Evolutionary conservation across 2,888 invertebrate genomes (phyloP).

Genomic region (Drosophila borborema): DNA sequence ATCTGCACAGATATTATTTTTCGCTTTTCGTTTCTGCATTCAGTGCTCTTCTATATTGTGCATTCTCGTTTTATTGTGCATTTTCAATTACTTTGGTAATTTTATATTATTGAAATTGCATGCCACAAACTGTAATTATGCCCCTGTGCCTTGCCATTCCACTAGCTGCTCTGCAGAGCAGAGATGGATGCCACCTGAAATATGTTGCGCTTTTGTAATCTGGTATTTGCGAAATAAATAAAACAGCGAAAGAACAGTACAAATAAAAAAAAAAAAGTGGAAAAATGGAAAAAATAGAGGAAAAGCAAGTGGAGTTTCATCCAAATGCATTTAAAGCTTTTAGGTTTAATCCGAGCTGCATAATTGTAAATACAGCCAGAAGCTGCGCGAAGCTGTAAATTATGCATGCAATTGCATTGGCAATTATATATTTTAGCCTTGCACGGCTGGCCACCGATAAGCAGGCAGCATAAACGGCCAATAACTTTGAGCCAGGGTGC

Average conservation of each 20-base stretch:
- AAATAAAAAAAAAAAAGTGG: constrained; percentile 3
- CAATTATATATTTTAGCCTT: constrained; percentile 65
- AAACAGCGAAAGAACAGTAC: constrained; percentile 51
- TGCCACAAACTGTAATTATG: constrained; percentile 80
- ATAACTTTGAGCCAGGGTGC: constrained; percentile 42
- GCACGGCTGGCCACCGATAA: constrained; percentile 56
- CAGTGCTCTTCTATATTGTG: neutral
- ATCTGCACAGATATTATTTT: constrained; percentile 12
- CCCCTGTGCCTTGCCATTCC: constrained; percentile 31
- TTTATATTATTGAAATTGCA: constrained; percentile 81
- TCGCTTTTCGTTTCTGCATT: neutral
- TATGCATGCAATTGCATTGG: constrained; percentile 76
- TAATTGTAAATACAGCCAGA: constrained; percentile 18
- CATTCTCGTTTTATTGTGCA: constrained; percentile 42
- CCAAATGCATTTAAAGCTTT: constrained; percentile 61
- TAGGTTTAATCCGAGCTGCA: constrained; percentile 53
- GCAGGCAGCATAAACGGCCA: constrained; percentile 58
- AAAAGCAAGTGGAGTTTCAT: neutral
- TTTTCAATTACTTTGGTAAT: constrained; percentile 82
- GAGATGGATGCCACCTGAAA: constrained; percentile 57
- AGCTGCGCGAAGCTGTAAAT: constrained; percentile 52
- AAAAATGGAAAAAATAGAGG: neutral
- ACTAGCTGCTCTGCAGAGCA: neutral
- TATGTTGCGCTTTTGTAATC: constrained; percentile 79
- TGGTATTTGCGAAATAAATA: constrained; percentile 77